These are phyloP conservation scores for Hydriomena furcata DNA, from an alignment of 2,888 invertebrate genomes.

Conservation along the genomic window DNA sequence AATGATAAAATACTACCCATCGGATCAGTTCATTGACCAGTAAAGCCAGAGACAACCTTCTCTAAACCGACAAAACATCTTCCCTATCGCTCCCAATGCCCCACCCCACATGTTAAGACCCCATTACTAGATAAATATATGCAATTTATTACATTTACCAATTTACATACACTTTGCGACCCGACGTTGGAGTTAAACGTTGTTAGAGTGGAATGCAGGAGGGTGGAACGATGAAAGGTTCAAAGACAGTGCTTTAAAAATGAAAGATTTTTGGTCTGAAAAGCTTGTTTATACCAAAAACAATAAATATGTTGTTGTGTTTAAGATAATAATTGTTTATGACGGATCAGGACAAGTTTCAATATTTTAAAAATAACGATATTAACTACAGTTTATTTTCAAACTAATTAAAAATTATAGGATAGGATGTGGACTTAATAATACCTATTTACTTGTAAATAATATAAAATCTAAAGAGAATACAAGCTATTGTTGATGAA, in stretches of 20 bases:
- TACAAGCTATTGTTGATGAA: too few relatives aligned
- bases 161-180: conserved; percentile 78
- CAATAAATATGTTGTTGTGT: too few relatives aligned
- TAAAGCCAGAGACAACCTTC: conserved; percentile 10
- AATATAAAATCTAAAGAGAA: too few relatives aligned
- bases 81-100: conserved; percentile 51
- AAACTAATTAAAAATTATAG: too few relatives aligned
- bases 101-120: conserved; percentile 66
- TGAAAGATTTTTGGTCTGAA: not conserved
- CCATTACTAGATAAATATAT: conserved; percentile 78
- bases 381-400: too few relatives aligned
- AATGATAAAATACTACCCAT: conserved; percentile 4
- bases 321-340: too few relatives aligned
- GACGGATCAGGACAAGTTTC: too few relatives aligned
- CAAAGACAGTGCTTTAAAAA: conserved; percentile 4
- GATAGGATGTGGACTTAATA: too few relatives aligned
- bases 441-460: too few relatives aligned
- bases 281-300: too few relatives aligned
- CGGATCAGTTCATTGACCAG: conserved; percentile 18
- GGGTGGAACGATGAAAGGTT: conserved; percentile 36
- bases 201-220: conserved; percentile 54
- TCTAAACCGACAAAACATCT: conserved; percentile 40
- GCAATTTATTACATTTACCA: conserved; percentile 82
- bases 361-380: too few relatives aligned
- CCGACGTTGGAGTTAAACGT: conserved; percentile 67